Evolutionary conservation across 37 sponge, comb jelly and placozoan genomes (phyloP).

Genomic region (Cliona cf. orientalis): DNA sequence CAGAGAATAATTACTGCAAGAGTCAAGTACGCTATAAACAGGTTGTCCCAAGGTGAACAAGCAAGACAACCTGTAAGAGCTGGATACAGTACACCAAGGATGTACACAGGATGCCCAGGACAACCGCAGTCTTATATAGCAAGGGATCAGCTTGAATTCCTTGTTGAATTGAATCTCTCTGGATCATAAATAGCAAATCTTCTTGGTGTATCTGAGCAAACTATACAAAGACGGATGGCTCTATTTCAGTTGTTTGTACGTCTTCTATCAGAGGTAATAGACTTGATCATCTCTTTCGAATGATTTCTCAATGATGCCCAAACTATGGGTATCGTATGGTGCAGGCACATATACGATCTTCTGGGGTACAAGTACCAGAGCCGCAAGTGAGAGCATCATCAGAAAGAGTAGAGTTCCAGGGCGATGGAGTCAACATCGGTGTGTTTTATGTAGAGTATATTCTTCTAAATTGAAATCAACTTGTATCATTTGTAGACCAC

Average conservation of each 20-base stretch:
- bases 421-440: background rate
- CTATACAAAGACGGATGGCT: constrained; percentile 11
- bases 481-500: background rate
- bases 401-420: constrained; percentile 23
- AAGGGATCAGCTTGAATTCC: background rate
- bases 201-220: constrained; percentile 11
- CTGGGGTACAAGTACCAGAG: constrained; percentile 28
- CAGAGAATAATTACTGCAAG: too few relatives aligned
- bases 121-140: too few relatives aligned
- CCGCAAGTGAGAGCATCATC: constrained; percentile 25
- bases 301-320: background rate
- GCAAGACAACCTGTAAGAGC: too few relatives aligned
- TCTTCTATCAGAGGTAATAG: background rate
- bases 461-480: background rate
- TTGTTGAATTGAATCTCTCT: background rate
- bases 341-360: background rate
- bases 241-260: background rate
- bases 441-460: constrained; percentile 22
- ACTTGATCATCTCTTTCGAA: background rate
- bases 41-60: too few relatives aligned
- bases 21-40: too few relatives aligned
- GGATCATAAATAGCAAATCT: background rate
- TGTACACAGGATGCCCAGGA: too few relatives aligned
- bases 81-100: too few relatives aligned
- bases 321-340: constrained; percentile 12